phyloP scores from a whole-genome alignment of 2,888 invertebrate species.

The Stenchaetothrips biformis region DNA sequence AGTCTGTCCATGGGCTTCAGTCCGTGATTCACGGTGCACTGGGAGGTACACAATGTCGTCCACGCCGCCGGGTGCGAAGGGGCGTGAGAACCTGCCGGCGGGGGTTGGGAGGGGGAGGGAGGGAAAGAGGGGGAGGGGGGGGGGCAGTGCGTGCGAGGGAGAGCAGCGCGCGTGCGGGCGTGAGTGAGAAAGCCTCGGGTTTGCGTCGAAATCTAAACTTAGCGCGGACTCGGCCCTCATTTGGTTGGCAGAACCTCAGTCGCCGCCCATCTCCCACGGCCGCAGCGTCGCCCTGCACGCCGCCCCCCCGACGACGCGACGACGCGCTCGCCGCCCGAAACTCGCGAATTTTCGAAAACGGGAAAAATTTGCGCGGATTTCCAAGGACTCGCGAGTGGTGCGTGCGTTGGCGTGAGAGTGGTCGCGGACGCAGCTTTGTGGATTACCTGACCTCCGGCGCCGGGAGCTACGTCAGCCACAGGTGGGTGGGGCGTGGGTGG shows the following conservation, averaged over 20 bases:
- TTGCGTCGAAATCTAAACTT: constrained; percentile 5
- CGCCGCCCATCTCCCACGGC: constrained; percentile 52
- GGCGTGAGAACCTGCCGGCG: not conserved
- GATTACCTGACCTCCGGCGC: not conserved
- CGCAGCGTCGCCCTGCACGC: constrained; percentile 39
- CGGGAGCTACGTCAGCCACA: not conserved
- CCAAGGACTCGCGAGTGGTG: not conserved
- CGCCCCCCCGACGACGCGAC: not conserved
- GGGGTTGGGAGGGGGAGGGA: not conserved
- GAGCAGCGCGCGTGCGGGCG: not conserved
- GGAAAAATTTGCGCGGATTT: no score
- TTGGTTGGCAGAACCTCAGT: constrained; percentile 44
- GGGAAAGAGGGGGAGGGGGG: not conserved
- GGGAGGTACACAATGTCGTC: not conserved
- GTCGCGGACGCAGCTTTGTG: not conserved
- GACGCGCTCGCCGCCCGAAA: no score
- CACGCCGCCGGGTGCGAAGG: not conserved
- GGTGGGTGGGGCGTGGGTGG: not conserved
- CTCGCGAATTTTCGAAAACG: no score
- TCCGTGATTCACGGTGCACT: no score
- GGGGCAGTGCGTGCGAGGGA: not conserved
- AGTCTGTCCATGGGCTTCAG: no score
- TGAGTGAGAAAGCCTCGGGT: not conserved
- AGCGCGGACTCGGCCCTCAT: constrained; percentile 15
- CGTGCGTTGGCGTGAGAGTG: not conserved